Base-by-base conservation (phyloP, 2,888 invertebrate species). In the Drosophila robusta region DNA sequence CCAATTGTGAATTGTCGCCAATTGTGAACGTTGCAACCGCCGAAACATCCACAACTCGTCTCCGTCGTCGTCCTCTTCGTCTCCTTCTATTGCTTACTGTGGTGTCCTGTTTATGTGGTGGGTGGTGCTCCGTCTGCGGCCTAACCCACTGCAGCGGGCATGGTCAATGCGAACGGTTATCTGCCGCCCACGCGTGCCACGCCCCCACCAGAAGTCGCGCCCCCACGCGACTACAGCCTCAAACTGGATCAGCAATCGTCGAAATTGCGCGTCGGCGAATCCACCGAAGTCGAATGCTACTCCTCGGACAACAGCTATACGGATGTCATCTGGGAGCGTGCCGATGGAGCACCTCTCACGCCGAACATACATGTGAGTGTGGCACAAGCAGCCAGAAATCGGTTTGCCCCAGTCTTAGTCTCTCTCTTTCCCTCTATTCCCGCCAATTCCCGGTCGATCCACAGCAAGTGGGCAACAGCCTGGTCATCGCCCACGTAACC, bases 401-500 rank as follows among this genome's bases (percentile, higher is more conserved):
- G 9, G 0, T 3, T 26, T 9, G 29, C 9, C 3, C 29, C 9
- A 29, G 29, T 29, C 29, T 29, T 9, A 29, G 6, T 4, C 8
- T 9, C 9, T 6, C 16, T 4, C 32, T 0, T 1, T 34, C 11
- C 32, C 12, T 34, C 12, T n/a, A n/a, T n/a, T 11, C 34, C 4
- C 26, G 2, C 22, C 22, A 3, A 22, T 22, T 22, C 22, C 4
- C 22, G 2, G 22, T 22, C 22, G 22, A 4, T 3, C 9, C 63
- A 51, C 58, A 92, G 92, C 92, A 92, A 92, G 85, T 90, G 49
- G 91, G 91, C 76, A 92, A 92, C 61, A 89, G 90, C 8, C 77
- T 92, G 70, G 93, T 96, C 11, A 97, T 99, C 63, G 95, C 94
- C 0, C 95, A 97, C 86, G 95, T 97, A 0, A 94, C 95, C 85